phyloP scores from a whole-genome alignment of 35 echinoderm and acorn worm genomes.

The Patiria miniata region DNA sequence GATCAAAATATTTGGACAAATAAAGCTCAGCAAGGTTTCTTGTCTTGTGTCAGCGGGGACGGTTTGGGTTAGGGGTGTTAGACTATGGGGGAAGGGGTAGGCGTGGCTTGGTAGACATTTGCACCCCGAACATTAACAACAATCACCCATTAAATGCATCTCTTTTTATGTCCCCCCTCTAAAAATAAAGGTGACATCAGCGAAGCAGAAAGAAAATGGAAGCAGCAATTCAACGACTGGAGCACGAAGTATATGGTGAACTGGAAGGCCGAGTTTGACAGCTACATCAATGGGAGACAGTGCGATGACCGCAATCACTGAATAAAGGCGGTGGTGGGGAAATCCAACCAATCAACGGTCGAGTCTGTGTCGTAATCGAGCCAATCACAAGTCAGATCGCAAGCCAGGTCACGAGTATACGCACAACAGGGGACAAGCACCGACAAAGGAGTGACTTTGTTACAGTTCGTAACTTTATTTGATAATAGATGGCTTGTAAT shows the following conservation, averaged over 20 bases:
- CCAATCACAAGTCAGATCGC: too few species aligned
- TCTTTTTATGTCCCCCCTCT: background rate
- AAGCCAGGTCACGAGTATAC: background rate
- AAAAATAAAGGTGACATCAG: conserved; percentile 77
- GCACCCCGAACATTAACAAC: background rate
- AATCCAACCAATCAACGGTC: background rate
- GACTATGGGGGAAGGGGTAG: too few species aligned
- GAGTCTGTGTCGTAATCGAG: background rate
- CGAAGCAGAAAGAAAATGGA: conserved; percentile 88
- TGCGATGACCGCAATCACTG: conserved; percentile 11
- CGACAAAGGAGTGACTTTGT: background rate
- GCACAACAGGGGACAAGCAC: background rate
- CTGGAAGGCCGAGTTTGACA: conserved; percentile 94
- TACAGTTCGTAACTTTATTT: background rate
- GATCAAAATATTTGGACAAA: too few species aligned
- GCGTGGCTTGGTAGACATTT: background rate
- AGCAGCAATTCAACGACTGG: conserved; percentile 89
- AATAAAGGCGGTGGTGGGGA: background rate
- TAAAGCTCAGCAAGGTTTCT: too few species aligned
- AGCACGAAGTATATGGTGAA: conserved; percentile 95
- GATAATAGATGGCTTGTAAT: background rate
- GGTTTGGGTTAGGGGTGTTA: too few species aligned
- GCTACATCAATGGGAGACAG: conserved; percentile 87
- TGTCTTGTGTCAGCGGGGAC: too few species aligned
- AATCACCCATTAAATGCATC: too few species aligned